Evolutionary conservation across 1,140 invertebrate genomes (phyloP).

Genomic region (Maconellicoccus hirsutus): DNA sequence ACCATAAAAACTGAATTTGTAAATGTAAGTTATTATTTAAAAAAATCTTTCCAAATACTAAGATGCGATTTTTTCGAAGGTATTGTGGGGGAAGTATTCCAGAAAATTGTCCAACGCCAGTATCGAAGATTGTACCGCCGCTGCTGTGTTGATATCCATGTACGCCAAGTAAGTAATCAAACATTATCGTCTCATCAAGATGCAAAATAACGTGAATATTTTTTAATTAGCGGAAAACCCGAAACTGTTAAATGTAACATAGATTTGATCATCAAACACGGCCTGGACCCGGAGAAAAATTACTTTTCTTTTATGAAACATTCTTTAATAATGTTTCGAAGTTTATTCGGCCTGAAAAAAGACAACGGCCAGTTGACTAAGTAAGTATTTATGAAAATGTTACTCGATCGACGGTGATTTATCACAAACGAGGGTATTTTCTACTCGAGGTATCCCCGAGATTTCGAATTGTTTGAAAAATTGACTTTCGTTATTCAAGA

Average conservation of each 20-base stretch:
- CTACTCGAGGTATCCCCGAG: slow-evolving; percentile 37
- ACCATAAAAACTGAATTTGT: slow-evolving; percentile 43
- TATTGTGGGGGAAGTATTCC: slow-evolving; percentile 71
- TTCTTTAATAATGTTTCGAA: slow-evolving; percentile 43
- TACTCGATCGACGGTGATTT: too few species aligned
- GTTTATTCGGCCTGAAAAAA: slow-evolving; percentile 30
- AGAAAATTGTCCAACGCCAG: slow-evolving; percentile 58
- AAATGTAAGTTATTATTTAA: slow-evolving; percentile 32
- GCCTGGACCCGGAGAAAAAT: slow-evolving; percentile 38
- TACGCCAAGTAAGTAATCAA: slow-evolving; percentile 42
- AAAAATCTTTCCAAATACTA: slow-evolving; percentile 24
- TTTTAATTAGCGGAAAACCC: slow-evolving; percentile 18
- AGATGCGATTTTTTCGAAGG: slow-evolving; percentile 37
- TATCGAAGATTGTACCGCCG: slow-evolving; percentile 50
- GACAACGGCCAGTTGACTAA: slow-evolving; percentile 28
- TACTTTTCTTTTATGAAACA: slow-evolving; percentile 45
- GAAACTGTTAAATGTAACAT: slow-evolving; percentile 45
- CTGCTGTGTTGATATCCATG: slow-evolving; percentile 63
- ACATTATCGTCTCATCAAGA: too few species aligned
- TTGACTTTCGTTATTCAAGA: slow-evolving; percentile 39
- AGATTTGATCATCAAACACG: slow-evolving; percentile 44
- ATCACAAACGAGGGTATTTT: too few species aligned
- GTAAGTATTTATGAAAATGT: too few species aligned
- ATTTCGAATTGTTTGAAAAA: slow-evolving; percentile 44
- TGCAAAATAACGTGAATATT: too few species aligned